Evolutionary conservation across 2,797 vertebrate species (phyloP), one percentile per base, ranked within the genome.

Genomic region (Hydrophis major): DNA sequence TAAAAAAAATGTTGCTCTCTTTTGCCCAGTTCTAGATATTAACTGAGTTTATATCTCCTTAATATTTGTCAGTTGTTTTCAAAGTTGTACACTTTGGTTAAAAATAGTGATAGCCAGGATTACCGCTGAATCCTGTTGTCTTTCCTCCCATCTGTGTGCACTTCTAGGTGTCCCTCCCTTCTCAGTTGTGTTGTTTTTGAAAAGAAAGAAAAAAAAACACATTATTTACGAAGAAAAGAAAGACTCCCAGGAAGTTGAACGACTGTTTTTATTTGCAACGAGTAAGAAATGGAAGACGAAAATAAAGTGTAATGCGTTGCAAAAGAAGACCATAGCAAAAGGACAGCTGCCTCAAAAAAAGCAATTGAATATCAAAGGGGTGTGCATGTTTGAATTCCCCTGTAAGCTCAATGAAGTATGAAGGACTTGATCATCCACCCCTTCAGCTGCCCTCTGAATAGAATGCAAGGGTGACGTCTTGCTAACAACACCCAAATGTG

Each of bases 401-500:
- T 95, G 95, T 63, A 83, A 94, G 92, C 78, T 83, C 69, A 78
- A 61, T 90, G 63, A 94, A 94, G 93, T 89, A 88, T 55, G 83
- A 95, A 86, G 93, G 96, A 88, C 90, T 57, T 83, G 87, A 94
- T 88, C 87, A 89, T 96, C 90, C 94, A 93, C 92, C 87, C 94
- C 88, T 61, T 63, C 61, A 8, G 92, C 91, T 93, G 63, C 89
- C 90, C 92, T 94, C 92, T 91, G 60, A 28, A 93, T 95, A 94
- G 59, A 92, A 92, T 92, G 57, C 87, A 91, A 95, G 95, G 96
- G 86, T 91, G 92, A 60, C 74, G 55, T 93, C 89, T 83, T 95
- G 95, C 96, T 97, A 94, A 94, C 94, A 96, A 95, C 95, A 95
- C 95, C 66, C 95, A 94, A 96, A 96, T 96, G 97, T 96, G 96